Evolutionary conservation across 2,888 invertebrate species (phyloP).

Genomic region (Apomyelois bistriatella): DNA sequence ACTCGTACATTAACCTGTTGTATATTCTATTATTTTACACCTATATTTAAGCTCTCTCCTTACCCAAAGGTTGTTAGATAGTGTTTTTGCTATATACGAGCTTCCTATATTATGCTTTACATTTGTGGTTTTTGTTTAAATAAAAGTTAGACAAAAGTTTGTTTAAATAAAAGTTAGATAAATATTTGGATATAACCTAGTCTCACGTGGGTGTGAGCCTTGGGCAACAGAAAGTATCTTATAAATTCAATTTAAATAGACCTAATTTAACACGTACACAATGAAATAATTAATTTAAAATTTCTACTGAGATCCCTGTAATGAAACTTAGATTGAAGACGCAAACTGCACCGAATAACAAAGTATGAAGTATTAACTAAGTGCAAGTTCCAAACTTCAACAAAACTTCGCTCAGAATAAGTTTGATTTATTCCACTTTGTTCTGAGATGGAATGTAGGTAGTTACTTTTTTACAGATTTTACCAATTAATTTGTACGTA

Average conservation of each 20-base stretch:
- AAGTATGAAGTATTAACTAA: neutral
- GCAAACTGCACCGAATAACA: slow-evolving; percentile 6
- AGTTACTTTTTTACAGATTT: neutral
- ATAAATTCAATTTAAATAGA: neutral
- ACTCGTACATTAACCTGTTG: no score
- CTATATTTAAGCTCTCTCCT: no score
- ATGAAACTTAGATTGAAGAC: slow-evolving; percentile 4
- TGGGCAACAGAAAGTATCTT: no score
- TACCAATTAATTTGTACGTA: neutral
- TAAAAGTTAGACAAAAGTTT: no score
- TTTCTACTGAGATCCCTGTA: slow-evolving; percentile 11
- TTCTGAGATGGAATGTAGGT: neutral
- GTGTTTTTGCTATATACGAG: no score
- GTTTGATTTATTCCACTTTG: neutral
- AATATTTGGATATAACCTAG: no score
- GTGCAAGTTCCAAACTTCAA: neutral
- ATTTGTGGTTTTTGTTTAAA: no score
- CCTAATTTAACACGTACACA: neutral
- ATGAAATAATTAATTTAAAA: neutral
- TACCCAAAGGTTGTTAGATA: no score
- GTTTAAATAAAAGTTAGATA: no score
- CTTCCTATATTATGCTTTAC: no score
- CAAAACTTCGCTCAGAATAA: neutral
- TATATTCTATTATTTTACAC: no score
- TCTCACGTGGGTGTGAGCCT: no score